Evolutionary conservation across 2,113 vertebrate genomes (phyloP), one percentile per base, ranked within the genome.

Genomic region (Heterocephalus glaber): DNA sequence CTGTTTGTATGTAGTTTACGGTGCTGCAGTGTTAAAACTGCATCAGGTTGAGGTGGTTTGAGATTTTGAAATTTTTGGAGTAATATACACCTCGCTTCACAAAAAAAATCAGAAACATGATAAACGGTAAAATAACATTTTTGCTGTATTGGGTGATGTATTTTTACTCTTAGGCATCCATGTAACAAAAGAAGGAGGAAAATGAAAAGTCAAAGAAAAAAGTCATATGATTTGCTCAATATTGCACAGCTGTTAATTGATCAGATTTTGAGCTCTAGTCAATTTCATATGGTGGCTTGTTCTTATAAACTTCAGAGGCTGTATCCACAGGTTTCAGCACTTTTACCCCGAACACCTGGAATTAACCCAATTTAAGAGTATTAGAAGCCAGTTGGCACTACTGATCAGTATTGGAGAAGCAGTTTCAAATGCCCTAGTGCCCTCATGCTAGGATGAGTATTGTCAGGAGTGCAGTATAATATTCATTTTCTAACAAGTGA

Each of bases 311-410:
- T 52, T 60, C 14, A 30, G 52, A 49, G 16, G 2, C 17, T 94
- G 17, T 30, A 60, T 28, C 3, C 19, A 77, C 56, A 85, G 33
- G 87, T 65, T 94, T 90, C 4, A 87, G 10, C 9, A 90, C 38
- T 28, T 90, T 66, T 70, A 44, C 28, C 30, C 30, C 5, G 26
- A 88, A 72, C 52, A 65, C 33, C 24, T 92, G 47, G 87, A 58
- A 70, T 89, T 86, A 91, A 80, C 13, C 6, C 7, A 28, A n/a
- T 86, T 85, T 91, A 10, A 68, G 61, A 92, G 63, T 95, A 61
- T 0, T 28, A 33, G 6, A 58, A 47, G 11, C 28, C 41, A 61
- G 1, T 4, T 86, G 56, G 9, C 2, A 74, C 22, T 56, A 58
- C 3, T 17, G 33, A 56, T 94, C 22, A 79, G 8, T 8, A 65